phyloP scores from a whole-genome alignment of 1,140 invertebrate genomes.

The Drosophila albomicans region DNA sequence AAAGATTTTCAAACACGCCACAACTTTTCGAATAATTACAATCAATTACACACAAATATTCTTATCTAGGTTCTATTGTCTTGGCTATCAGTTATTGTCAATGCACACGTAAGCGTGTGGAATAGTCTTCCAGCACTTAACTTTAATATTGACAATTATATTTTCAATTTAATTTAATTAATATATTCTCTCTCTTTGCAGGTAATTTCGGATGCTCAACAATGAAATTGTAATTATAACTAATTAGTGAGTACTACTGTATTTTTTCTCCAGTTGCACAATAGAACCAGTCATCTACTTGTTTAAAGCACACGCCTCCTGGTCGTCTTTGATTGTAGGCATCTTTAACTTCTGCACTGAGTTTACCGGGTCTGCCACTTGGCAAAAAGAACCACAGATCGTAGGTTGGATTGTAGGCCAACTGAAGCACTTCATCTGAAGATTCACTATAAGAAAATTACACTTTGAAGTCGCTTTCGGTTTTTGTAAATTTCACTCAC shows the following conservation, averaged over 20 bases:
- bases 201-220: slow-evolving; percentile 4
- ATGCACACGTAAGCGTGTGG: neutral
- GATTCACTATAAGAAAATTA: neutral
- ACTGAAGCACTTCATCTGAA: neutral
- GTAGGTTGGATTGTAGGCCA: slow-evolving; percentile 66
- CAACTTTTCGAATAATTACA: neutral
- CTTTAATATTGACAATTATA: neutral
- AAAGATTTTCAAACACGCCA: neutral
- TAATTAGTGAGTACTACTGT: slow-evolving; percentile 4
- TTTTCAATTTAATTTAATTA: slow-evolving; percentile 5
- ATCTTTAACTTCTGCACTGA: slow-evolving; percentile 24
- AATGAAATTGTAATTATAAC: neutral
- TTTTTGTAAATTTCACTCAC: slow-evolving; percentile 17
- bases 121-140: slow-evolving; percentile 3
- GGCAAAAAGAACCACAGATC: slow-evolving; percentile 64
- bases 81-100: slow-evolving; percentile 1
- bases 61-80: neutral
- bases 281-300: slow-evolving; percentile 51
- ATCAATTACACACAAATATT: neutral
- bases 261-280: slow-evolving; percentile 34
- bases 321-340: slow-evolving; percentile 37
- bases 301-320: slow-evolving; percentile 52
- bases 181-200: slow-evolving; percentile 11
- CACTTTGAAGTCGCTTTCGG: neutral
- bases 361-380: slow-evolving; percentile 28